phyloP scores from a whole-genome alignment of 1,140 invertebrate genomes.

The Solenopsis fugax region DNA sequence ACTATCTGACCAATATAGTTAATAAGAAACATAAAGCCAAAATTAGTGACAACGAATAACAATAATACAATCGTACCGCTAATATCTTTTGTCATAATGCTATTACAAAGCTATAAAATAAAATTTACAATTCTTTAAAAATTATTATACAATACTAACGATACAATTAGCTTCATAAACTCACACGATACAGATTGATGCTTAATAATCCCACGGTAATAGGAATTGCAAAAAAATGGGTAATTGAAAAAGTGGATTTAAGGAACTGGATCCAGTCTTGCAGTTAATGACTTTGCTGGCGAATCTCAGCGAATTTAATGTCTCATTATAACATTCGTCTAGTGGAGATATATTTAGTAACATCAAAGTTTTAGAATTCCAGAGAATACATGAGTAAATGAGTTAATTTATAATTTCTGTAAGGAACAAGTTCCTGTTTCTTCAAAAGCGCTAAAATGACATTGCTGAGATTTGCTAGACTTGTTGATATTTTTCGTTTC shows the following conservation, averaged over 20 bases:
- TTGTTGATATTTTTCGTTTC: conserved; percentile 97
- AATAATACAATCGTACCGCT: not conserved
- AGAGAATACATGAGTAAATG: conserved; percentile 95
- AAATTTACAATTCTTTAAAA: not conserved
- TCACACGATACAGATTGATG: conserved; percentile 36
- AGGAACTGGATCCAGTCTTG: conserved; percentile 87
- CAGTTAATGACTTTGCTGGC: conserved; percentile 92
- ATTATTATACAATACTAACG: not conserved
- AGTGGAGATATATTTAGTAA: conserved; percentile 95
- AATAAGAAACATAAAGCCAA: conserved; percentile 58
- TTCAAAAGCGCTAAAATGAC: conserved; percentile 94
- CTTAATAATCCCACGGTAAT: not conserved
- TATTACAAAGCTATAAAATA: not conserved
- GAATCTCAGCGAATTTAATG: conserved; percentile 94
- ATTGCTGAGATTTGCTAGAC: conserved; percentile 95
- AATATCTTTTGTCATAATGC: not conserved
- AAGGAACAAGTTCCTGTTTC: conserved; percentile 94
- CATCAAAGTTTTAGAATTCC: conserved; percentile 97
- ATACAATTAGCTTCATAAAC: not conserved
- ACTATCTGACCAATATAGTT: conserved; percentile 61
- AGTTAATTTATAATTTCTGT: conserved; percentile 96
- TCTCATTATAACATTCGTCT: conserved; percentile 94
- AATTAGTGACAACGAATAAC: conserved; percentile 28
- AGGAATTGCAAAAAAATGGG: not conserved
- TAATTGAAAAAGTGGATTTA: not conserved